Conservation (phyloP, 2,888 invertebrate species). For the Chironomus riparius region DNA sequence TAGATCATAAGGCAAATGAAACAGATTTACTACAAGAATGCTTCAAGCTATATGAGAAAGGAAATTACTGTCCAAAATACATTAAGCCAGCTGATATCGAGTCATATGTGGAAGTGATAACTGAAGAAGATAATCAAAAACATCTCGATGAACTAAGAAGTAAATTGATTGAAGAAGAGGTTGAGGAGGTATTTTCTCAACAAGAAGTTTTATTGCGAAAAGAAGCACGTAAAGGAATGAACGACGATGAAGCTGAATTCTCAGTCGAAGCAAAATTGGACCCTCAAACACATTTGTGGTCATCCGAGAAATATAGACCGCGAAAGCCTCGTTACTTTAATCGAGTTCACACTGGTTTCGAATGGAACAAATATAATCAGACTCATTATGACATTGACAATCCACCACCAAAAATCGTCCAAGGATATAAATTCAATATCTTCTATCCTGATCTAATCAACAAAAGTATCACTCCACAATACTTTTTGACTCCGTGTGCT, state of each 20-base stretch:
- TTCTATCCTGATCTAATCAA: conserved; percentile 99
- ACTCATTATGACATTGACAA: conserved; percentile 99
- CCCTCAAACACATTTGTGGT: conserved; percentile 64
- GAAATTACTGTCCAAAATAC: conserved; percentile 75
- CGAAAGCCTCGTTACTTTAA: conserved; percentile 78
- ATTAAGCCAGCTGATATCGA: conserved; percentile 37
- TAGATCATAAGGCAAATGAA: conserved; percentile 33
- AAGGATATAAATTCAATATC: conserved; percentile 99
- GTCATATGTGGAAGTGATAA: conserved; percentile 64
- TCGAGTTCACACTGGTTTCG: conserved; percentile 91
- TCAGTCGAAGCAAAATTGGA: conserved; percentile 82
- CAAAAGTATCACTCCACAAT: conserved; percentile 84
- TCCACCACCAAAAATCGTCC: conserved; percentile 99
- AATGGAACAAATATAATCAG: conserved; percentile 99
- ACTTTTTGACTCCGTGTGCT: conserved; percentile 81
- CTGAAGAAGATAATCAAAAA: conserved; percentile 66
- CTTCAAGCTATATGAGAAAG: conserved; percentile 63
- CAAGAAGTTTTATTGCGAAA: conserved; percentile 60
- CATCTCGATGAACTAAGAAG: conserved; percentile 63
- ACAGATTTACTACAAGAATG: conserved; percentile 48
- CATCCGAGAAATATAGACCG: conserved; percentile 28
- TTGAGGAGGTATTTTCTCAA: conserved; percentile 42
- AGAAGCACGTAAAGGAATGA: conserved; percentile 77
- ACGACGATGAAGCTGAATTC: conserved; percentile 80
- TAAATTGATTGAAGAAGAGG: conserved; percentile 55